Conservation (phyloP, 2,797 vertebrate genomes). For the Sitta carolinensis region DNA sequence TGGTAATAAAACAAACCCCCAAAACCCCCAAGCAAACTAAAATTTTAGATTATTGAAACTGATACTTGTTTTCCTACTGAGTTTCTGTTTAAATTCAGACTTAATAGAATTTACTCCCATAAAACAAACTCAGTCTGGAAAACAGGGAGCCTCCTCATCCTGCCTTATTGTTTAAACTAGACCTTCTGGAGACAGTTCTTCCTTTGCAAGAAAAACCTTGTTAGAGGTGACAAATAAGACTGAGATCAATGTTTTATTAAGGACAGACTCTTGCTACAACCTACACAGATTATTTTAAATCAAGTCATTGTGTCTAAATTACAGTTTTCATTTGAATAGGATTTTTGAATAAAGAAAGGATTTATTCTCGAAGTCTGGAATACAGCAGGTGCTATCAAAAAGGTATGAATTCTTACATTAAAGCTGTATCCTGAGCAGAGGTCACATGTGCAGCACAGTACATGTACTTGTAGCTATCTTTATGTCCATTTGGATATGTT, state of each 20-base stretch:
- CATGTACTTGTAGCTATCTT: not conserved
- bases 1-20: not conserved
- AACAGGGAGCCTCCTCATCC: not conserved
- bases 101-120: not conserved
- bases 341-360: slow-evolving; percentile 2
- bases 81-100: slow-evolving; percentile 15
- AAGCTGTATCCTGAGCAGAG: slow-evolving; percentile 12
- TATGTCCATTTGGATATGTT: slow-evolving; percentile 8
- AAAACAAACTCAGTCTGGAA: slow-evolving; percentile 10
- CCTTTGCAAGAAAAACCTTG: not conserved
- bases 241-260: slow-evolving; percentile 50
- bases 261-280: slow-evolving; percentile 13
- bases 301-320: slow-evolving; percentile 19
- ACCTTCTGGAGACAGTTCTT: slow-evolving; percentile 29
- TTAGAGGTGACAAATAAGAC: slow-evolving; percentile 20
- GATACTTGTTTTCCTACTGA: not conserved
- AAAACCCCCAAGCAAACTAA: not conserved
- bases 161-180: slow-evolving; percentile 13
- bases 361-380: slow-evolving; percentile 16
- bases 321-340: slow-evolving; percentile 31
- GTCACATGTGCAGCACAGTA: not conserved
- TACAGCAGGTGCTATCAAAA: not conserved
- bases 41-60: not conserved
- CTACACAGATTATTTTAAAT: slow-evolving; percentile 19
- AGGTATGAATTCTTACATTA: not conserved